Evolutionary conservation across 2,888 invertebrate species (phyloP).

Genomic region (Amblyjoppa proteus): DNA sequence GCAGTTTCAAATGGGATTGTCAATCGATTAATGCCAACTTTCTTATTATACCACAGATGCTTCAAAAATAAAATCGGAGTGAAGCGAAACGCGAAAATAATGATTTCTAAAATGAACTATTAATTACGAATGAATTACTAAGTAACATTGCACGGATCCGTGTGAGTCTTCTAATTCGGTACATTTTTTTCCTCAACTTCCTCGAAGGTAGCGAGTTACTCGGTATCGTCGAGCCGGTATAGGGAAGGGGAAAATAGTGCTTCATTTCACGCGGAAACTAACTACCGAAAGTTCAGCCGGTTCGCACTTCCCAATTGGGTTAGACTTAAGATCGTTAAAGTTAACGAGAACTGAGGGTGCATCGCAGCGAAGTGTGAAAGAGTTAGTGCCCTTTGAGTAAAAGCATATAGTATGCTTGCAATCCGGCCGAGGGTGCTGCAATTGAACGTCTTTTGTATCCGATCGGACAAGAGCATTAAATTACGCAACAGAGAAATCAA

Average conservation of each 20-base stretch:
- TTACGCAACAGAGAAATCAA: slow-evolving; percentile 41
- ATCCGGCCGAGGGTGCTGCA: slow-evolving; percentile 3
- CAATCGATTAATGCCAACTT: slow-evolving; percentile 6
- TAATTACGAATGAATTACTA: not conserved
- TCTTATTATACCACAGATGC: not conserved
- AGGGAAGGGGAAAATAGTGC: slow-evolving; percentile 47
- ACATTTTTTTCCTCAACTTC: slow-evolving; percentile 40
- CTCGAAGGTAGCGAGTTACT: slow-evolving; percentile 34
- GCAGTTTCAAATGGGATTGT: slow-evolving; percentile 4
- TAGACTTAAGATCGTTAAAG: slow-evolving; percentile 62
- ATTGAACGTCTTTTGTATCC: slow-evolving; percentile 28
- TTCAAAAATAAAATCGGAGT: not conserved
- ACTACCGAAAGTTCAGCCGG: slow-evolving; percentile 57
- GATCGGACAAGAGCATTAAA: slow-evolving; percentile 21
- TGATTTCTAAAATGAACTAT: not conserved
- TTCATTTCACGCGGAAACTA: slow-evolving; percentile 56
- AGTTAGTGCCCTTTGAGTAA: slow-evolving; percentile 44
- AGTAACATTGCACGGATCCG: not conserved
- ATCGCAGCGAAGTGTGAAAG: slow-evolving; percentile 53
- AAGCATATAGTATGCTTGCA: slow-evolving; percentile 10
- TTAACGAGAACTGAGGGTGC: slow-evolving; percentile 50
- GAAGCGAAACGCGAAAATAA: not conserved
- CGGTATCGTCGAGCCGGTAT: slow-evolving; percentile 5
- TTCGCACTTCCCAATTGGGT: slow-evolving; percentile 64
- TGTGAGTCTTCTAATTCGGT: slow-evolving; percentile 22